Percentiles rank a stretch among this genome's conserved stretches.
Evolutionary conservation across 1,140 invertebrate species (phyloP).

Genomic region (Epicauta chinensis): DNA sequence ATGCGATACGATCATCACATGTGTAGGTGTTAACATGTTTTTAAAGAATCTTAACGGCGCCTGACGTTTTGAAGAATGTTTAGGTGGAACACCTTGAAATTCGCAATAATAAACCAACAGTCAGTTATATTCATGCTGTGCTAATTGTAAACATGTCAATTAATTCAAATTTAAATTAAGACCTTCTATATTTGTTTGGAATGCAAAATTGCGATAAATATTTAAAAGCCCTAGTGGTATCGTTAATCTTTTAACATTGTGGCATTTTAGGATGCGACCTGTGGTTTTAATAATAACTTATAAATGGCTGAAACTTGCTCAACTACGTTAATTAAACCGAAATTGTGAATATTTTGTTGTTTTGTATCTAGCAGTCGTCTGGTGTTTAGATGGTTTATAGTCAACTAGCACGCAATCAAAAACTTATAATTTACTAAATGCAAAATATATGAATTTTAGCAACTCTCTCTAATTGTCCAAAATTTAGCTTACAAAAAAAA

Average conservation of each 20-base stretch:
- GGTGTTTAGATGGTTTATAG: constrained; percentile 3
- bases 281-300: constrained; percentile 8
- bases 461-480: no score
- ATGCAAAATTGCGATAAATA: no score
- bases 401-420: constrained; percentile 7
- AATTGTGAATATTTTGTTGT: constrained; percentile 12
- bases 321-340: constrained; percentile 11
- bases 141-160: no score
- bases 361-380: constrained; percentile 4
- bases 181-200: no score
- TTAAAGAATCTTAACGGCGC: neutral
- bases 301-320: constrained; percentile 12
- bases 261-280: no score
- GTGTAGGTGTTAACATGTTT: constrained; percentile 9
- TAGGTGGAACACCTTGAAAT: no score
- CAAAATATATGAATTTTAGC: no score
- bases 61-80: no score
- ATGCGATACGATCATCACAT: constrained; percentile 1
- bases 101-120: no score
- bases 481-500: no score
- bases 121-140: no score
- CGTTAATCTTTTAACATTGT: neutral
- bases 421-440: constrained; percentile 6
- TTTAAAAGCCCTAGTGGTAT: neutral
- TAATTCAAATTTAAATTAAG: no score